These are phyloP conservation scores for Meghimatium bilineatum DNA, from an alignment of 2,888 invertebrate genomes.

Conservation along the genomic window DNA sequence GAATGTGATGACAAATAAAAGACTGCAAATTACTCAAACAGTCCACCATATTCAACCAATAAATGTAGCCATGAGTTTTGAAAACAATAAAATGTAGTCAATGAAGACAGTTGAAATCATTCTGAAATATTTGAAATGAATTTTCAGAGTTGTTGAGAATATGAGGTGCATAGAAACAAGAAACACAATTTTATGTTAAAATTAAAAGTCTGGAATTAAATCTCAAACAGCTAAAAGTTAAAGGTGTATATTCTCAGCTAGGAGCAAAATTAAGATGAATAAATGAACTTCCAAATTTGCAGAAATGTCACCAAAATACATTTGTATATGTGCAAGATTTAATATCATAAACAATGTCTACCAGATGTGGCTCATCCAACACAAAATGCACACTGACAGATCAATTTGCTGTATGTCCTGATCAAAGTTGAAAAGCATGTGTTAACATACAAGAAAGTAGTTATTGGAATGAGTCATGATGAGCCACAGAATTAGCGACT, in stretches of 20 bases:
- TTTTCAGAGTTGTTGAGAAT: too few species aligned
- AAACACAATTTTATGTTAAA: background rate
- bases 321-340: background rate
- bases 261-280: background rate
- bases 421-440: constrained; percentile 15
- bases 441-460: background rate
- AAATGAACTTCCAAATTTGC: background rate
- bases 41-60: too few species aligned
- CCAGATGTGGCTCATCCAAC: background rate
- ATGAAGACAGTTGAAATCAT: too few species aligned
- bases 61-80: too few species aligned
- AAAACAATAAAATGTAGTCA: too few species aligned
- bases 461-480: constrained; percentile 7
- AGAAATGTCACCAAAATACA: background rate
- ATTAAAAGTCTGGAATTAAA: background rate
- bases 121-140: too few species aligned
- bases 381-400: constrained; percentile 5
- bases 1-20: background rate
- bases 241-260: background rate
- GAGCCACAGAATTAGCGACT: constrained; percentile 45
- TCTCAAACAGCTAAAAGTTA: background rate
- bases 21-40: background rate
- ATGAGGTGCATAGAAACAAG: background rate
- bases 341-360: background rate
- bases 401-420: background rate